Base-by-base conservation (phyloP, 2,888 invertebrate species). In the Agrilus mali region DNA sequence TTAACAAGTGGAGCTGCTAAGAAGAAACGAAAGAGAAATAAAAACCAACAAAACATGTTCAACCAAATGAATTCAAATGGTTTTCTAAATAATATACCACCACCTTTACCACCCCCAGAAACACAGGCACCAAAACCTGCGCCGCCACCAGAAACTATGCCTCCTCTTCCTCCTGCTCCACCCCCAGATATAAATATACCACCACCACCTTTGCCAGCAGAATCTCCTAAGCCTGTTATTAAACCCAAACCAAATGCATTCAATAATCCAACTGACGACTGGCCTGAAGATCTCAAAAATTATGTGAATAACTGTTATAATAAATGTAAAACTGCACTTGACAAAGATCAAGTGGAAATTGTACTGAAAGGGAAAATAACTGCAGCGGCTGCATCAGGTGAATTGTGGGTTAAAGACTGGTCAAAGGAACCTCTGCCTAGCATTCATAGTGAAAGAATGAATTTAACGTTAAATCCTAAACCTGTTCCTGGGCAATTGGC, bases 341-440 rank as follows among this genome's bases (percentile, higher is more conserved):
- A 96, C 63, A 87, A 90, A 63, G 93, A 95, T 70, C 85, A 89
- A 68, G 89, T 96, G 46, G 92, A 95, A 64, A 87, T 89, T 51
- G 88, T 90, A 58, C 72, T 98, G 44, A 94, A 94, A 67, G 92
- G 92, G 33, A 88, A 94, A 69, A 85, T 97, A 49, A 92, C 90
- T 41, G 81, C 86, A 44, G 87, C 94, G 13, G 88, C 92, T 38
- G 85, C 85, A 60, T 84, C 85, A 56, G 89, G 89, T 49, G 85
- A 86, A 52, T 75, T 93, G 36, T 85, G 85, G 78, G 81, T 82
- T 2, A 86, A 90, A 60, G 89, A 97, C 70, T 98, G 98, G 98
- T 84, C 85, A 55, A 80, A 78, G 50, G 96, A 97, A 64, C 88
- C 94, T 27, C 75, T 96, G 53, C 96, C 96, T 35, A 86, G 82